Evolutionary conservation across 1,140 invertebrate genomes (phyloP), one percentile per base, ranked within the genome.

Genomic region (Cardiocondyla obscurior): DNA sequence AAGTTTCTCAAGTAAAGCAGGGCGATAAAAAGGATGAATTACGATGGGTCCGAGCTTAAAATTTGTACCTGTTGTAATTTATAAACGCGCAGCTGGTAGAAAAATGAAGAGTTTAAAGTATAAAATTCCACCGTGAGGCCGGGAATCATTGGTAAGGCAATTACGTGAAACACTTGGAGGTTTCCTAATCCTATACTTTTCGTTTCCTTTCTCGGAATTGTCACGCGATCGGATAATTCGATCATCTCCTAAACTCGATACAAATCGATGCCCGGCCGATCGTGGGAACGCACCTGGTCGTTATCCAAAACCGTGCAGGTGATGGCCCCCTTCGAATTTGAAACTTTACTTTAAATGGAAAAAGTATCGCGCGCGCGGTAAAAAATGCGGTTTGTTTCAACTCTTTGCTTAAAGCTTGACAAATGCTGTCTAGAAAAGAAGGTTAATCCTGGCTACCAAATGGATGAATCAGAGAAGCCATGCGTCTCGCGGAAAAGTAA

Each of bases 211-310:
- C 33, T 42, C 51, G 36, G 36, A 57, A 73, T 73, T 44, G 70
- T 73, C 70, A 58, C 53, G 70, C 51, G 69, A 57, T 16, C 5
- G 49, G 28, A 42, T 22, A 42, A 69, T 79, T 55, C 6, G 33
- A 39, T 46, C 39, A 39, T 74, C 28, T 36, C 7, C 22, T 16
- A 19, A 10, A 19, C 58, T 42, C 36, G 70, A 73, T 73, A n/a
- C 14, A 10, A n/a, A 55, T 58, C 70, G 53, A 58, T 55, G 3
- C 14, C 19, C 3, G 19, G 25, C n/a, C 42, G 53, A 44, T 30
- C 67, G 55, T 82, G 69, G 36, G 57, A 82, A 82, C 57, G 22
- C 81, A 82, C 44, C 69, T 74, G 42, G 33, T 42, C 44, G 25
- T 64, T 62, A 60, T 33, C 3, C 6, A 28, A 69, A 67, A 53